phyloP scores from a whole-genome alignment of 2,113 vertebrate genomes.

The Glaucidium brasilianum region DNA sequence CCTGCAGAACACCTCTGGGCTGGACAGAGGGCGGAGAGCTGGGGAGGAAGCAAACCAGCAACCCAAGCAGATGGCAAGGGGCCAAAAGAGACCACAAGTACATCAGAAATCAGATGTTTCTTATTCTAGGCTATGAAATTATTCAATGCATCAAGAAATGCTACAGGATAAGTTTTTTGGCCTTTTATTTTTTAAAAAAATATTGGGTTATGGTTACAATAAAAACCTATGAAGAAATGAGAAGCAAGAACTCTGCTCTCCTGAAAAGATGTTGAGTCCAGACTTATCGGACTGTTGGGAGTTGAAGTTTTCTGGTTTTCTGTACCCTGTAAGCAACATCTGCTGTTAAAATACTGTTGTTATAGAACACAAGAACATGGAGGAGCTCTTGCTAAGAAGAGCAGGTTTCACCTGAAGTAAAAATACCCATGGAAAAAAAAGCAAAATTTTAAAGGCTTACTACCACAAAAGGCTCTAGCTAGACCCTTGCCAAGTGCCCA shows the following conservation, averaged over 20 bases:
- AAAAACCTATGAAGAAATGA: neutral
- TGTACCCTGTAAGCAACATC: neutral
- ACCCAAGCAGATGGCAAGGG: neutral
- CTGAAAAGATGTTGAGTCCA: neutral
- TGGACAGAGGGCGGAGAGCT: neutral
- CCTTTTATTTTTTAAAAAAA: neutral
- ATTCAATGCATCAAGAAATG: neutral
- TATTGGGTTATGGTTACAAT: neutral
- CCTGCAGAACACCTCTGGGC: neutral
- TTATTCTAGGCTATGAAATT: neutral
- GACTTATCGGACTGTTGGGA: neutral
- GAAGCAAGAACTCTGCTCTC: neutral
- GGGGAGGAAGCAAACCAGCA: neutral
- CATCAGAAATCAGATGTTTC: neutral
- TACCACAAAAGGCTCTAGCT: neutral
- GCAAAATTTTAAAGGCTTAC: neutral
- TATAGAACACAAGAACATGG: neutral
- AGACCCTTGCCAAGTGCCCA: neutral
- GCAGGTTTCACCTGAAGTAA: neutral
- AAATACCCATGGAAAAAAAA: neutral
- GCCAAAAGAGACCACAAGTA: neutral
- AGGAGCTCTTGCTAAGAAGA: neutral
- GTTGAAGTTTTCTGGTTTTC: neutral
- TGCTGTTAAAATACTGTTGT: neutral
- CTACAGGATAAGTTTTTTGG: neutral